Base-by-base conservation (phyloP, 1,140 invertebrate species). In the Eubasilissa regina region DNA sequence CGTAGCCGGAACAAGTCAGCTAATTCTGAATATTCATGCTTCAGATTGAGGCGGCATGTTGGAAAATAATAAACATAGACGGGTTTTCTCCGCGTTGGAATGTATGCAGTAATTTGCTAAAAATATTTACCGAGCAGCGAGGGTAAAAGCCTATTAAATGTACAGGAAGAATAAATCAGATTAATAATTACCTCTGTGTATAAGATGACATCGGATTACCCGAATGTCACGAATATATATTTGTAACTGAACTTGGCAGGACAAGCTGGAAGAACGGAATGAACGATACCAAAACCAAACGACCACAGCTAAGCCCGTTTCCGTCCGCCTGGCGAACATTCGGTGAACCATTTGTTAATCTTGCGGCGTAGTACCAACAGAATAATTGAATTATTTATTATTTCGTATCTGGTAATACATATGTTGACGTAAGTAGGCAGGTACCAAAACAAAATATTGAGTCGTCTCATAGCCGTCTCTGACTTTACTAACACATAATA, bases 331-430 rank as follows among this genome's bases (percentile, higher is more conserved):
- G 35, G 25, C 62, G 62, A 35, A 66, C 0, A 13, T 44, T 6
- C 45, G n/a, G 15, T 8, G 35, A 66, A 66, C 62, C 45, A 47
- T 62, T 58, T 62, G 6, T 13, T 1, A 44, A n/a, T 35, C 44
- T 47, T 15, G 62, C 62, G 43, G 62, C 25, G 25, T 35, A 35
- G 1, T 35, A 35, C 62, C 62, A 66, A 66, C 13, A 25, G 48
- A 15, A 51, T 13, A 13, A 51, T 51, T 13, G 9, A 51, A 15
- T 15, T 15, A 13, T 48, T 48, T 48, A 48, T 9, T 48, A 48
- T 13, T 51, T 13, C 3, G n/a, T 51, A 51, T 51, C 3, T 51
- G 55, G 21, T 7, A 58, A 35, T 25, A 25, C n/a, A 43, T 25
- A 13, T 25, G 0, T 3, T 8, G 13, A 35, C 60, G 19, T 62